Evolutionary conservation across 1,140 invertebrate genomes (phyloP).

Genomic region (Caerostris darwini): DNA sequence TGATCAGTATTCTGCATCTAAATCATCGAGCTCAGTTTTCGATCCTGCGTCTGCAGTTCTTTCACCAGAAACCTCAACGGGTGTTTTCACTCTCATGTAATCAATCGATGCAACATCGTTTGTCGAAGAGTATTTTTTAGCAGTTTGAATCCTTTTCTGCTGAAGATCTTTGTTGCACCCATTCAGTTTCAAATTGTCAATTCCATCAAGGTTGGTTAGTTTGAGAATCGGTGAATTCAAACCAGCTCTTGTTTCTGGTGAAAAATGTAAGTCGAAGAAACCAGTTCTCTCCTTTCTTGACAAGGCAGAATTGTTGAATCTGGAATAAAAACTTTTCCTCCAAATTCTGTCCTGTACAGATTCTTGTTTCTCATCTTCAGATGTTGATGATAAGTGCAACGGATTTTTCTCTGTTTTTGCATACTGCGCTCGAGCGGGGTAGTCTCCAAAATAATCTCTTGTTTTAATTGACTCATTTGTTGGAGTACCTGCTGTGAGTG

Average conservation of each 20-base stretch:
- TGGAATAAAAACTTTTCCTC: constrained; percentile 92
- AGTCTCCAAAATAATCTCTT: neutral
- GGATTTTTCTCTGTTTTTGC: constrained; percentile 5
- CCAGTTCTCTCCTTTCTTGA: constrained; percentile 55
- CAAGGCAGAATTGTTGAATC: constrained; percentile 86
- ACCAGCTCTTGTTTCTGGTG: constrained; percentile 7
- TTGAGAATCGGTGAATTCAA: neutral
- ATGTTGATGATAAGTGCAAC: constrained; percentile 4
- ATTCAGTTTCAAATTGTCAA: neutral
- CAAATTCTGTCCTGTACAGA: constrained; percentile 92
- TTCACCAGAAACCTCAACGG: neutral
- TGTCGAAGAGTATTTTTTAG: neutral
- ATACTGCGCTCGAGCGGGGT: neutral
- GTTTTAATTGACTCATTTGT: neutral
- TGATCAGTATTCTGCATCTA: neutral
- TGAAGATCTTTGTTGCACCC: neutral
- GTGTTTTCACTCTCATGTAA: neutral
- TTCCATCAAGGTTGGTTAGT: neutral
- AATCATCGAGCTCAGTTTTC: neutral
- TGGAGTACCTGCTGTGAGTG: no score
- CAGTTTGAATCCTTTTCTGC: neutral
- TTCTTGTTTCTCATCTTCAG: constrained; percentile 83
- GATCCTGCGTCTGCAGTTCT: neutral
- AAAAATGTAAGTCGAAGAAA: constrained; percentile 41
- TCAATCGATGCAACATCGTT: neutral